Base-by-base conservation (phyloP, 92 coral and sea anemone genomes). In the Muricea muricata region DNA sequence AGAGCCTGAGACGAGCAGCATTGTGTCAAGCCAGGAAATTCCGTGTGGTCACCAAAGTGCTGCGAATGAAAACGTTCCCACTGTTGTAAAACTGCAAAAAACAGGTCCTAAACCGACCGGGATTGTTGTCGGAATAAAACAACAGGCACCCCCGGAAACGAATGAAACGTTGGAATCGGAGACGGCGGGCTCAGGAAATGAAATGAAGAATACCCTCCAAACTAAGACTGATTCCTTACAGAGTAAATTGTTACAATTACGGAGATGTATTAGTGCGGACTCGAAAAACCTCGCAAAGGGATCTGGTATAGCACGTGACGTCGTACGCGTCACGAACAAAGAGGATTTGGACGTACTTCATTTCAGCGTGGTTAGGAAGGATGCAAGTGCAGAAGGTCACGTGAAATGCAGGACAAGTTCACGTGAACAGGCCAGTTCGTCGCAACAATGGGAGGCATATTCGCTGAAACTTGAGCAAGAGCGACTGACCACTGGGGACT, bases 401-500 rank as follows among this genome's bases (percentile, higher is more conserved):
- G 70, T 42, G 31, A 58, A 56, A n/a, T 5, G 29, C 71, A n/a
- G 24, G n/a, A 24, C 15, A 13, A 39, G 83, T n/a, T 78, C 83
- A 78, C 70, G 54, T 23, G 52, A 57, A 37, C 21, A 78, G 1
- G 46, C 5, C 20, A 8, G 15, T 0, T 18, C 72, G 54, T 78
- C 83, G 35, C 83, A 78, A 45, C 83, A 78, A 17, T 78, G 83
- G 83, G 83, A 41, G 26, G 25, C 83, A 1, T 78, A 32, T 78
- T 78, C 83, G 37, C 25, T 56, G 26, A 78, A 78, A 17, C 54
- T 78, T 4, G 83, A 78, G 71, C 28, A 78, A 58, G 72, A 45
- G 3, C 23, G 20, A 18, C 0, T 20, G 60, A 10, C 60, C 0
- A 52, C 18, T 4, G 1, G 20, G 4, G 20, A 25, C 20, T 52